A percentile compares a stretch with the other conserved stretches of the same genome.
phyloP scores from a whole-genome alignment of 2,797 vertebrate genomes.

The Sebastes minor region DNA sequence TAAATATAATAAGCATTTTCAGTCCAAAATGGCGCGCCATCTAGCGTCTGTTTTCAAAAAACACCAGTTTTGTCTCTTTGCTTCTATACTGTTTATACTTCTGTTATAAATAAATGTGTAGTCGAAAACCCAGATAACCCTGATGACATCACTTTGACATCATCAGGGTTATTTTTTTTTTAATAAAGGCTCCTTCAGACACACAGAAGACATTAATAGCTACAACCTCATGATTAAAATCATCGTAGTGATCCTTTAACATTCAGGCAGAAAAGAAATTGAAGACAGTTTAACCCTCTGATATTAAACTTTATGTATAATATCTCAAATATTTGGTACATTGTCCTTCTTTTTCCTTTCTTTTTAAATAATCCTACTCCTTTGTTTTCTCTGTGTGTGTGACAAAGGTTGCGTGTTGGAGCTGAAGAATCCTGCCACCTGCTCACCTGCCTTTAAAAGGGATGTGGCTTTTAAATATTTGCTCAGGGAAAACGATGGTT shows the following conservation, averaged over 20 bases:
- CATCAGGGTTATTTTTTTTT: not conserved
- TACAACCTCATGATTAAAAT: not conserved
- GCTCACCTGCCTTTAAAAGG: not conserved
- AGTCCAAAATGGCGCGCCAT: too few relatives aligned
- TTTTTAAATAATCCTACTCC: too few relatives aligned
- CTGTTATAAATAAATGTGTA: not conserved
- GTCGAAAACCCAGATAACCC: not conserved
- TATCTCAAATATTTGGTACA: not conserved
- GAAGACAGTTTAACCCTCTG: not conserved
- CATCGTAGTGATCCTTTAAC: not conserved
- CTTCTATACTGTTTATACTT: too few relatives aligned
- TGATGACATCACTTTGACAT: not conserved
- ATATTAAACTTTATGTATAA: not conserved
- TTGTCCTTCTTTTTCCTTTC: not conserved
- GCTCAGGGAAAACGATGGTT: constrained; percentile 40
- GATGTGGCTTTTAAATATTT: constrained; percentile 66
- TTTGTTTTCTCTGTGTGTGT: not conserved
- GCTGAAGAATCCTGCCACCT: not conserved
- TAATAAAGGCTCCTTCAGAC: not conserved
- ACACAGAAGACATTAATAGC: not conserved
- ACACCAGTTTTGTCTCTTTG: too few relatives aligned
- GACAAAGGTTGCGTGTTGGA: not conserved
- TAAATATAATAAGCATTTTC: too few relatives aligned
- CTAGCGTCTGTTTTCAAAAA: too few relatives aligned
- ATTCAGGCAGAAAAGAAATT: not conserved